These are phyloP conservation scores for Eugnorisma glareosa DNA, from an alignment of 2,888 invertebrate genomes.

Conservation along the genomic window DNA sequence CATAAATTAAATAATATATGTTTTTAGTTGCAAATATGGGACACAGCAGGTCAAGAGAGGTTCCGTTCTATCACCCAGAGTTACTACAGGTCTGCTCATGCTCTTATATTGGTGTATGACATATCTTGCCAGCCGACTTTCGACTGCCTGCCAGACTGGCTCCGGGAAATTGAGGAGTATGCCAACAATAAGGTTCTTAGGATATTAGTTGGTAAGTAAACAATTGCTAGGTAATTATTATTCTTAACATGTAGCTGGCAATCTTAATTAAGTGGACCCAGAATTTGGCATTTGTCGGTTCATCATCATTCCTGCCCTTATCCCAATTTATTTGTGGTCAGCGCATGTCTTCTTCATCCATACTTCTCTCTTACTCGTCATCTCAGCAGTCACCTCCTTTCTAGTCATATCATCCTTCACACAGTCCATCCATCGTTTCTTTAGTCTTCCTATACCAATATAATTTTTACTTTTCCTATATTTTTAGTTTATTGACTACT, in stretches of 20 bases:
- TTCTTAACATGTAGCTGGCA: not conserved
- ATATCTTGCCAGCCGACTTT: constrained; percentile 99
- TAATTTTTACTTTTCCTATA: not conserved
- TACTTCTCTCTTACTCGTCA: no score
- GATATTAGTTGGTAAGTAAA: constrained; percentile 96
- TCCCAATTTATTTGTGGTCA: no score
- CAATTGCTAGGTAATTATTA: not conserved
- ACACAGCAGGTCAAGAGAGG: constrained; percentile 98
- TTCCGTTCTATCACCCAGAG: constrained; percentile 99
- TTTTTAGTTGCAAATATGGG: constrained; percentile 98
- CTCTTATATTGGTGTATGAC: constrained; percentile 98
- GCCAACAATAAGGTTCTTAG: constrained; percentile 98
- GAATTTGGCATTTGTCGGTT: not conserved
- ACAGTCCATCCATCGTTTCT: no score
- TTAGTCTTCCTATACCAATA: not conserved
- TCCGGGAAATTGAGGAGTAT: constrained; percentile 99
- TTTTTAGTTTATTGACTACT: not conserved
- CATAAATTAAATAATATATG: not conserved
- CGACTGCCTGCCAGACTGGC: constrained; percentile 99
- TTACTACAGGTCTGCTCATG: constrained; percentile 99
- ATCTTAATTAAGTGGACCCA: not conserved
- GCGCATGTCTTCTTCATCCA: no score
- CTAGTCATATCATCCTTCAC: no score
- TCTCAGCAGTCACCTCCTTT: no score
- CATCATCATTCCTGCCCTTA: no score